phyloP scores from a whole-genome alignment of 2,888 invertebrate genomes.

The Drosophila nr. fundita region DNA sequence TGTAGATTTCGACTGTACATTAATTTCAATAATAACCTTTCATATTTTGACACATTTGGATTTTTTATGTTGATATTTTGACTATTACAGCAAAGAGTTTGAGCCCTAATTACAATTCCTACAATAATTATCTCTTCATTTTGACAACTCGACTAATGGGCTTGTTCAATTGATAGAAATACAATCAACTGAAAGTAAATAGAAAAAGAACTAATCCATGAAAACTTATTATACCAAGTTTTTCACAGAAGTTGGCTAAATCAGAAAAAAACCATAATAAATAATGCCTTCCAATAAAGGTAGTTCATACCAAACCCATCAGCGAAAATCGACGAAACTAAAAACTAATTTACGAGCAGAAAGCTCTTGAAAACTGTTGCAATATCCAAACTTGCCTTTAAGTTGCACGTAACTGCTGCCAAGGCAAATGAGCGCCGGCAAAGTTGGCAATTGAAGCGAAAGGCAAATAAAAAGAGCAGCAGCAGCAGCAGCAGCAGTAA shows the following conservation, averaged over 20 bases:
- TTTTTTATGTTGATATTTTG: conserved; percentile 5
- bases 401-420: neutral
- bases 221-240: conserved; percentile 5
- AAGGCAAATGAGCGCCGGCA: conserved; percentile 34
- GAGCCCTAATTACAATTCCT: neutral
- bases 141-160: neutral
- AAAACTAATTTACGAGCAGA: conserved; percentile 56
- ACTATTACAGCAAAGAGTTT: neutral
- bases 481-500: neutral
- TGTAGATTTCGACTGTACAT: conserved; percentile 14
- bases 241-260: conserved; percentile 20
- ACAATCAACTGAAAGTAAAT: neutral
- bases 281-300: conserved; percentile 19
- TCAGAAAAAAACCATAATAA: neutral
- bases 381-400: conserved; percentile 24
- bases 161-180: neutral
- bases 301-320: conserved; percentile 10
- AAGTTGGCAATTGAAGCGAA: conserved; percentile 51
- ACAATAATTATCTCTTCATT: neutral
- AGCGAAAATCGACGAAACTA: conserved; percentile 45
- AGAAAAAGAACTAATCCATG: neutral
- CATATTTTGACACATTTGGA: conserved; percentile 13
- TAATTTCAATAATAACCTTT: conserved; percentile 21
- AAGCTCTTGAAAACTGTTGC: conserved; percentile 41
- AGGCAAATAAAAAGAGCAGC: conserved; percentile 18